Evolutionary conservation across 2,113 vertebrate species (phyloP).

Genomic region (Alligator sinensis): DNA sequence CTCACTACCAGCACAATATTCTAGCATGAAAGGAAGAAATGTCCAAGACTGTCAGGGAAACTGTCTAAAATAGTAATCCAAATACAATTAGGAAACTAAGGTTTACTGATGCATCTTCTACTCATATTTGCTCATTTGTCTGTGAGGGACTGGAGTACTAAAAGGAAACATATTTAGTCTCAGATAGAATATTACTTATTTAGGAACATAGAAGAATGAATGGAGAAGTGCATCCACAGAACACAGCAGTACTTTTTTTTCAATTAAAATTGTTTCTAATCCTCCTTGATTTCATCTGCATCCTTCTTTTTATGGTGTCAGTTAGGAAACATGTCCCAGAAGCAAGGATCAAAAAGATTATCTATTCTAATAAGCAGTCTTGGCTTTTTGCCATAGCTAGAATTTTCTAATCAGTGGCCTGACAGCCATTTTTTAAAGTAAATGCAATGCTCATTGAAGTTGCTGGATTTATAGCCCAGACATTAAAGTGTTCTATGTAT

Average conservation of each 20-base stretch:
- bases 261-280: neutral
- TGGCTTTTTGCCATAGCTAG: neutral
- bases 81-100: neutral
- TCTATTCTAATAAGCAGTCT: neutral
- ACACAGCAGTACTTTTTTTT: neutral
- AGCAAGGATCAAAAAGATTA: neutral
- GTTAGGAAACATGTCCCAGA: neutral
- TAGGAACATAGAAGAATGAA: too few relatives aligned
- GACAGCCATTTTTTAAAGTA: neutral
- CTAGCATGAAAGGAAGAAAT: neutral
- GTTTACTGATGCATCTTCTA: neutral
- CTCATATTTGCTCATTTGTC: neutral
- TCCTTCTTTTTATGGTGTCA: neutral
- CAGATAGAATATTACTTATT: neutral
- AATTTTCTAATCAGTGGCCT: neutral
- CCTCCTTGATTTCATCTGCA: neutral
- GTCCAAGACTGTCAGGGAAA: neutral
- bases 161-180: neutral
- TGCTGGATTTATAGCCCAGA: neutral
- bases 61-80: neutral
- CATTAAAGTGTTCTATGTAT: neutral
- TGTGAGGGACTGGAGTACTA: neutral
- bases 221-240: neutral
- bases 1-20: neutral
- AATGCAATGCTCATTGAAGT: neutral